phyloP scores from a whole-genome alignment of 1,140 invertebrate genomes.

The Choristoneura fumiferana region DNA sequence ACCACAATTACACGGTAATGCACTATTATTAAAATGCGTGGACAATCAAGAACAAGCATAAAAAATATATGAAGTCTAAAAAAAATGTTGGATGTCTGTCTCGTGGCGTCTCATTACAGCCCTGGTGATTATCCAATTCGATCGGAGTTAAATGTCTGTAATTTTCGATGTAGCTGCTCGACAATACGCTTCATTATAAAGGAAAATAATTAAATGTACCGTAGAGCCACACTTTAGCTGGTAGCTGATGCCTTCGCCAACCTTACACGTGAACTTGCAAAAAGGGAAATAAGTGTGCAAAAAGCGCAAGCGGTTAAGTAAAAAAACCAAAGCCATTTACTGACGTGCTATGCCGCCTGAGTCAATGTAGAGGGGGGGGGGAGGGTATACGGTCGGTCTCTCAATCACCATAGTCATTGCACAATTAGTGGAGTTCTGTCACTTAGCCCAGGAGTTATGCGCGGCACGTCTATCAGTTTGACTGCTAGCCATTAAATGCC shows the following conservation, averaged over 20 bases:
- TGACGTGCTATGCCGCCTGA: conserved; percentile 20
- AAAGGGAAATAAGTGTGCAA: conserved; percentile 25
- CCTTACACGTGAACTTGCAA: conserved; percentile 31
- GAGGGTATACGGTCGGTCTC: conserved; percentile 12
- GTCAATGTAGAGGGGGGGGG: not conserved
- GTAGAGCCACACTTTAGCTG: conserved; percentile 48
- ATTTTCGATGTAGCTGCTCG: conserved; percentile 49
- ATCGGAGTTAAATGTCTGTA: conserved; percentile 52
- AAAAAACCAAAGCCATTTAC: conserved; percentile 24
- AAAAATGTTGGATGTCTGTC: conserved; percentile 45
- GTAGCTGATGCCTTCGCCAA: conserved; percentile 26
- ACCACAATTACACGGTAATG: conserved; percentile 13
- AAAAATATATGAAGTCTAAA: conserved; percentile 45
- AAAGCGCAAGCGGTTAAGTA: conserved; percentile 25
- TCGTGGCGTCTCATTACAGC: conserved; percentile 41
- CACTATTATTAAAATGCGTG: conserved; percentile 28
- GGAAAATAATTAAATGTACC: conserved; percentile 48
- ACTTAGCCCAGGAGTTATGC: conserved; percentile 32
- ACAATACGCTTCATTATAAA: conserved; percentile 42
- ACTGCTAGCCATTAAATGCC: conserved; percentile 17
- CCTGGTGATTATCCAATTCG: conserved; percentile 58
- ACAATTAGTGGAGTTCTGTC: conserved; percentile 43
- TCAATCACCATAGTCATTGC: conserved; percentile 40
- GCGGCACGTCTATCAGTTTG: not conserved
- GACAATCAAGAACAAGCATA: conserved; percentile 33